A percentile compares a stretch with the other conserved stretches of the same genome.
phyloP scores from a whole-genome alignment of 1,140 invertebrate species.

The Diuraphis noxia region DNA sequence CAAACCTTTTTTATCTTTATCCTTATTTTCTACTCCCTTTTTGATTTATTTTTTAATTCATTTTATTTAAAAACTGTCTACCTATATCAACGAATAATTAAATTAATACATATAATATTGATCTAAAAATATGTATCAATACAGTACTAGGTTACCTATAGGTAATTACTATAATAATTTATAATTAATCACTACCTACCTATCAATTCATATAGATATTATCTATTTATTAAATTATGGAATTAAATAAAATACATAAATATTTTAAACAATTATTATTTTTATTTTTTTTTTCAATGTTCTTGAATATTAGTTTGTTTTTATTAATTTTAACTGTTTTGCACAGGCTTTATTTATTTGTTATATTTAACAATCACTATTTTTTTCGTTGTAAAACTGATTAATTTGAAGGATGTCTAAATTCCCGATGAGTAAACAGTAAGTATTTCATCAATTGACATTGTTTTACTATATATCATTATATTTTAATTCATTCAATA shows the following conservation, averaged over 20 bases:
- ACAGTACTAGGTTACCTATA: not conserved
- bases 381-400: not conserved
- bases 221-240: not conserved
- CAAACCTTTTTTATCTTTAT: not conserved
- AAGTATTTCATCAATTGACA: constrained; percentile 18
- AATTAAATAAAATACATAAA: not conserved
- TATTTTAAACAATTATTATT: not conserved
- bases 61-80: not conserved
- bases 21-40: not conserved
- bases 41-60: not conserved
- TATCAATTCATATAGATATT: not conserved
- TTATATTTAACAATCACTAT: not conserved
- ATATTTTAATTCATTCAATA: constrained; percentile 17
- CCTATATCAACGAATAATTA: not conserved
- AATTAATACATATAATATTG: not conserved
- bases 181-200: no score
- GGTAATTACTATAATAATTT: not conserved
- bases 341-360: not conserved
- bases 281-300: not conserved
- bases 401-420: not conserved
- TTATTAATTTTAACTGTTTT: not conserved
- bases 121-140: not conserved
- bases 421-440: not conserved
- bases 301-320: not conserved
- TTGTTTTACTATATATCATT: not conserved